Evolutionary conservation across 2,113 vertebrate genomes (phyloP).

Genomic region (Ovis aries): DNA sequence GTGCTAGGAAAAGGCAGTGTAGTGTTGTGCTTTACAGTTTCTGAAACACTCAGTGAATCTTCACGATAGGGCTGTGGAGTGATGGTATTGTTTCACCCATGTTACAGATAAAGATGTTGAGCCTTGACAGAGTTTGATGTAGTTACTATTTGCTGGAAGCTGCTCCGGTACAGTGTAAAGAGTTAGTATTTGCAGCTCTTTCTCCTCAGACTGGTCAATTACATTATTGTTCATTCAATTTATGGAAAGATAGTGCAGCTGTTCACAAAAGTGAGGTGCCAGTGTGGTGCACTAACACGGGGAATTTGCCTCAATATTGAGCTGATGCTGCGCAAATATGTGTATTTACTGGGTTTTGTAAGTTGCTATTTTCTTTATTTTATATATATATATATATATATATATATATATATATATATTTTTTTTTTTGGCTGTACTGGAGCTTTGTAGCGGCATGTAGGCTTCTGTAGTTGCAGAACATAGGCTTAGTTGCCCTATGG

Average conservation of each 20-base stretch:
- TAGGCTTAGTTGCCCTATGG: not conserved
- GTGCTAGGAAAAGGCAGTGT: not conserved
- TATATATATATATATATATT: too few relatives aligned
- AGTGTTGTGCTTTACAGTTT: not conserved
- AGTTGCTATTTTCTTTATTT: not conserved
- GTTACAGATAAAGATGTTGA: not conserved
- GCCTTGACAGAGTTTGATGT: not conserved
- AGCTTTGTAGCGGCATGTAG: fast-evolving
- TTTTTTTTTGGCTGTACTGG: not conserved
- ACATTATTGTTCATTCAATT: not conserved
- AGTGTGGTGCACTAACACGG: fast-evolving
- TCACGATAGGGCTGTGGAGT: fast-evolving
- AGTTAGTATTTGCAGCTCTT: not conserved
- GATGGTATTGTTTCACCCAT: not conserved
- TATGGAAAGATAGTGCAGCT: not conserved
- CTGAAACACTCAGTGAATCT: not conserved
- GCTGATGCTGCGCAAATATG: not conserved
- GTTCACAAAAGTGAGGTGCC: not conserved
- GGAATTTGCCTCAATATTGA: not conserved
- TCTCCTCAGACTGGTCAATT: not conserved
- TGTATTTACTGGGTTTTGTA: not conserved
- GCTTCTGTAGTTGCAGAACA: not conserved
- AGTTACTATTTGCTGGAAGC: not conserved
- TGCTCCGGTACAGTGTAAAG: not conserved
- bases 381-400: not conserved